phyloP scores from a whole-genome alignment of 2,113 vertebrate genomes.

The Halcyon senegalensis region DNA sequence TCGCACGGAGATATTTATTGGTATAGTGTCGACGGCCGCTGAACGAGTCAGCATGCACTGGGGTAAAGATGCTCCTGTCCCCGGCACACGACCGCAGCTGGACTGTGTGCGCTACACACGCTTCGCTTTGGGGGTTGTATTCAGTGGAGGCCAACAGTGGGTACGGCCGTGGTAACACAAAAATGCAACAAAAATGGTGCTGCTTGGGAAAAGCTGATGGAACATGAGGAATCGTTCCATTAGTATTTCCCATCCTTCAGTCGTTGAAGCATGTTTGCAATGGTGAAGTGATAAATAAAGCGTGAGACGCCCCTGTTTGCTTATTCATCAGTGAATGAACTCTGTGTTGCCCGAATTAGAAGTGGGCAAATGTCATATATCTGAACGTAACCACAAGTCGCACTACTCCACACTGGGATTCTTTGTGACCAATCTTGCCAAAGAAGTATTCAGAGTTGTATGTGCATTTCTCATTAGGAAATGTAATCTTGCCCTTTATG shows the following conservation, averaged over 20 bases:
- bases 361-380: neutral
- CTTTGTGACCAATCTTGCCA: neutral
- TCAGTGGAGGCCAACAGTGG: neutral
- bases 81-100: neutral
- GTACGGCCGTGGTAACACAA: rapidly evolving
- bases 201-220: rapidly evolving
- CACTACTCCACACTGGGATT: neutral
- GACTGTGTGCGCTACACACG: neutral
- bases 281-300: neutral
- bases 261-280: neutral
- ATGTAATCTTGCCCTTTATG: neutral
- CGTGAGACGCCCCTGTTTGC: neutral
- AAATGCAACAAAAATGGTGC: rapidly evolving
- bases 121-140: neutral
- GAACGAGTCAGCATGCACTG: rapidly evolving
- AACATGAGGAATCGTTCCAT: rapidly evolving
- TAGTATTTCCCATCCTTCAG: neutral
- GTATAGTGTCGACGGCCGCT: neutral
- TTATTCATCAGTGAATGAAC: neutral
- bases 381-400: neutral
- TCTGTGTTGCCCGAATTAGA: neutral
- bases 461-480: neutral
- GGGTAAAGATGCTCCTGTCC: neutral
- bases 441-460: neutral
- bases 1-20: neutral